phyloP scores from a whole-genome alignment of 2,113 vertebrate species.

The Caranx ignobilis region DNA sequence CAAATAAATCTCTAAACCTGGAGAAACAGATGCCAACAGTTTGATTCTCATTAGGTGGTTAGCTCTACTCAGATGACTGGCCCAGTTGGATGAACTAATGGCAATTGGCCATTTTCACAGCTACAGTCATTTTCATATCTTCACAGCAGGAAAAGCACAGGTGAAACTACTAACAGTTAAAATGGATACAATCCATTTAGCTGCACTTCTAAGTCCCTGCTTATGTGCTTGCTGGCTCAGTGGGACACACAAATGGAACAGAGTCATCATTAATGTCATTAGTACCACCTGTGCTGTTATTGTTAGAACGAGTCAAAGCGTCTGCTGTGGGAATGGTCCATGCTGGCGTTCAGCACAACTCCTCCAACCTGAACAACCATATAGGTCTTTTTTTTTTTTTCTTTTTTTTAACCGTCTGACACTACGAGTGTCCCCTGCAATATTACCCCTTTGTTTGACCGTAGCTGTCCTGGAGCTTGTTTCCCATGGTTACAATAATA shows the following conservation, averaged over 20 bases:
- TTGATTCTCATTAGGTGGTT: not conserved
- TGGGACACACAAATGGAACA: constrained; percentile 34
- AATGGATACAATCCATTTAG: constrained; percentile 10
- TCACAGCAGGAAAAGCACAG: constrained; percentile 4
- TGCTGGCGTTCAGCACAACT: not conserved
- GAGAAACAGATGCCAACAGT: not conserved
- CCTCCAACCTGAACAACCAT: too few species aligned
- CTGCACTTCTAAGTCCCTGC: not conserved
- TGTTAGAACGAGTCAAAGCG: not conserved
- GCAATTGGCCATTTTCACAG: constrained; percentile 10
- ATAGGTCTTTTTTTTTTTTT: too few species aligned
- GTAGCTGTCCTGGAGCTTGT: too few species aligned
- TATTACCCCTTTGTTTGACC: too few species aligned
- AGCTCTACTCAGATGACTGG: not conserved
- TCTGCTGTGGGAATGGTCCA: constrained; percentile 3
- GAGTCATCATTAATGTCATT: constrained; percentile 20
- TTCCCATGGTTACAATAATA: too few species aligned
- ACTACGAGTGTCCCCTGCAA: too few species aligned
- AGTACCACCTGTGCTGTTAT: constrained; percentile 35
- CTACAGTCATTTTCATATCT: not conserved
- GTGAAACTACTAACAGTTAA: constrained; percentile 18
- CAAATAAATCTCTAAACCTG: not conserved
- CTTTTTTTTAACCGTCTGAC: too few species aligned
- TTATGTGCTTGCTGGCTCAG: constrained; percentile 9
- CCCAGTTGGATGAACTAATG: constrained; percentile 6